phyloP scores from a whole-genome alignment of 2,797 vertebrate genomes.

The Lepus townsendii region DNA sequence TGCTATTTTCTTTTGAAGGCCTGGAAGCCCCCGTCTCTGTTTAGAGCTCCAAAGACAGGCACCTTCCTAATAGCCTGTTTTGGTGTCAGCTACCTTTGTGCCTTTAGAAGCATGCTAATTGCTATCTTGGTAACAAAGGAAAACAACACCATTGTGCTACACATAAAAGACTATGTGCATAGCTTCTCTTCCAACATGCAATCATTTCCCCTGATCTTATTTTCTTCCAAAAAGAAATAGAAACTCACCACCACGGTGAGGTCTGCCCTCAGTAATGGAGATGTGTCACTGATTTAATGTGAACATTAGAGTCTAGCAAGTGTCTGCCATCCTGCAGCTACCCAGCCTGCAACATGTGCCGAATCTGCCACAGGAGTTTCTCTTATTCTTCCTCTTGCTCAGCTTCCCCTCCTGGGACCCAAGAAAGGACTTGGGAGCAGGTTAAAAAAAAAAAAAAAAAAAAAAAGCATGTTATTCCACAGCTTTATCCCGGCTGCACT shows the following conservation, averaged over 20 bases:
- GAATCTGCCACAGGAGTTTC: background rate
- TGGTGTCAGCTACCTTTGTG: constrained; percentile 83
- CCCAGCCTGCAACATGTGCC: background rate
- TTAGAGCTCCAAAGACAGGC: constrained; percentile 71
- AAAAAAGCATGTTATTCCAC: constrained; percentile 64
- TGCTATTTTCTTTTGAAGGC: constrained; percentile 48
- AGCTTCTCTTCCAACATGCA: constrained; percentile 78
- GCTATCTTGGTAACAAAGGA: constrained; percentile 86
- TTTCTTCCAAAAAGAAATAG: constrained; percentile 80
- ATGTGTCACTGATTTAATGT: constrained; percentile 68
- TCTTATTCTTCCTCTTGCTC: constrained; percentile 11
- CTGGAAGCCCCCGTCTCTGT: background rate
- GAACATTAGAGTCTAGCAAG: constrained; percentile 70
- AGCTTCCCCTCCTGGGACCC: constrained; percentile 47
- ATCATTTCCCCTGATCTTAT: constrained; percentile 84
- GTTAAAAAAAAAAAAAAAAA: constrained; percentile 40
- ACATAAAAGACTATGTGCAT: constrained; percentile 75
- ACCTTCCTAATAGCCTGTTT: constrained; percentile 80
- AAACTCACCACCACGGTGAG: constrained; percentile 78
- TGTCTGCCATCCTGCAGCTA: constrained; percentile 4
- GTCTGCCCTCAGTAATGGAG: constrained; percentile 77
- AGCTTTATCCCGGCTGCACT: constrained; percentile 66
- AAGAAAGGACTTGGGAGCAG: constrained; percentile 65
- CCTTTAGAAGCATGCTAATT: constrained; percentile 88
- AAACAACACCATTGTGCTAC: constrained; percentile 81